Conservation (phyloP, 2,113 vertebrate genomes). For the Serinus canaria region DNA sequence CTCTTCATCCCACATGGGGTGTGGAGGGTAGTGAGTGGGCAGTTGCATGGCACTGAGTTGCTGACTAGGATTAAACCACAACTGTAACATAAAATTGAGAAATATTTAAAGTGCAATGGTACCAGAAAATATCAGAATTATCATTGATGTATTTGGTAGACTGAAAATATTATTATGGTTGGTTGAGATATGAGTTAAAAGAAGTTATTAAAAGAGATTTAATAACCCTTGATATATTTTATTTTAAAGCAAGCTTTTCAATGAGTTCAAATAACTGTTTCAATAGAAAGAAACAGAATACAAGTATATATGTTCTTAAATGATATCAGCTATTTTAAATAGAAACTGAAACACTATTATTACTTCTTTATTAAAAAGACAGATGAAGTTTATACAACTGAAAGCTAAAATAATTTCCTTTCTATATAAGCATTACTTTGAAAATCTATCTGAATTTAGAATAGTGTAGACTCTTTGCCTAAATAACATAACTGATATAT, state of each 20-base stretch:
- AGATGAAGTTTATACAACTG: neutral
- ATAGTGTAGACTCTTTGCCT: neutral
- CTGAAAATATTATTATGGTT: neutral
- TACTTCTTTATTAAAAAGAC: neutral
- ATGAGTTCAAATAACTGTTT: neutral
- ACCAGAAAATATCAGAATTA: neutral
- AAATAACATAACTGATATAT: neutral
- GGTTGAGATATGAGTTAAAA: neutral
- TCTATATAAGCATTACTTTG: neutral
- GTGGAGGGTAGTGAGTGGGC: neutral
- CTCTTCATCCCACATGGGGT: neutral
- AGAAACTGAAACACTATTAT: neutral
- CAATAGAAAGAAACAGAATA: neutral
- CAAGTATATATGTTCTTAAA: neutral
- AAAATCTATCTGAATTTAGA: neutral
- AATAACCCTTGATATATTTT: neutral
- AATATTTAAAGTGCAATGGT: neutral
- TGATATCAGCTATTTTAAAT: neutral
- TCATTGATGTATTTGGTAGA: neutral
- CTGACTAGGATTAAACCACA: neutral
- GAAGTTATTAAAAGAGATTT: neutral
- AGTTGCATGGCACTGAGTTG: neutral
- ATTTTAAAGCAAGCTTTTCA: neutral
- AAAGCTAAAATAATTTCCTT: neutral
- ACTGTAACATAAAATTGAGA: neutral